Percentiles rank a stretch among this genome's conserved stretches.
Evolutionary conservation across 2,797 vertebrate genomes (phyloP).

Genomic region (Synanceia verrucosa): DNA sequence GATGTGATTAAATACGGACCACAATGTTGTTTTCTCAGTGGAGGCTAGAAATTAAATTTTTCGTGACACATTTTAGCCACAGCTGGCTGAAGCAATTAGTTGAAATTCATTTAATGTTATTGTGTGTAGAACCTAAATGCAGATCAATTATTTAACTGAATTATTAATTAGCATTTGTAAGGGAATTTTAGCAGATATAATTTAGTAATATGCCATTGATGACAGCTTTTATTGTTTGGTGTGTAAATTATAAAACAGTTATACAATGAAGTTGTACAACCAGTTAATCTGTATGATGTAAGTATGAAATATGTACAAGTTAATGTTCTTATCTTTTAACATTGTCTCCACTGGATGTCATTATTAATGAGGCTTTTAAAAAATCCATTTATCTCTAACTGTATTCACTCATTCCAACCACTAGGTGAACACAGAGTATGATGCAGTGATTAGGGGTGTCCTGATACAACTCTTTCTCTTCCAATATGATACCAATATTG

Average conservation of each 20-base stretch:
- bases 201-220: background rate
- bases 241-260: background rate
- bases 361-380: slow-evolving; percentile 30
- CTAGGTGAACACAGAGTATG: rapidly evolving
- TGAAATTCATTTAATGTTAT: slow-evolving; percentile 60
- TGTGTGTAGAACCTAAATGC: slow-evolving; percentile 40
- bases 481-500: too few species aligned
- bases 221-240: background rate
- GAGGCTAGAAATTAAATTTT: slow-evolving; percentile 62
- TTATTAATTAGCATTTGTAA: slow-evolving; percentile 12
- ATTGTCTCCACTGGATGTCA: background rate
- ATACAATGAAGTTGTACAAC: background rate
- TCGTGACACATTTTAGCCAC: slow-evolving; percentile 43
- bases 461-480: too few species aligned
- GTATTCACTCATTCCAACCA: background rate
- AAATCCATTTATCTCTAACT: background rate
- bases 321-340: background rate
- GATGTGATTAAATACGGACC: slow-evolving; percentile 53
- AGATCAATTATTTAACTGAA: slow-evolving; percentile 47
- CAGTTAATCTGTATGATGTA: background rate
- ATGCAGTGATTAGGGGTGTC: too few species aligned
- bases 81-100: slow-evolving; percentile 31
- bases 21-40: slow-evolving; percentile 53
- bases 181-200: background rate
- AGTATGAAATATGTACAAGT: background rate